phyloP scores from a whole-genome alignment of 2,113 vertebrate species.

The Bufo gargarizans region DNA sequence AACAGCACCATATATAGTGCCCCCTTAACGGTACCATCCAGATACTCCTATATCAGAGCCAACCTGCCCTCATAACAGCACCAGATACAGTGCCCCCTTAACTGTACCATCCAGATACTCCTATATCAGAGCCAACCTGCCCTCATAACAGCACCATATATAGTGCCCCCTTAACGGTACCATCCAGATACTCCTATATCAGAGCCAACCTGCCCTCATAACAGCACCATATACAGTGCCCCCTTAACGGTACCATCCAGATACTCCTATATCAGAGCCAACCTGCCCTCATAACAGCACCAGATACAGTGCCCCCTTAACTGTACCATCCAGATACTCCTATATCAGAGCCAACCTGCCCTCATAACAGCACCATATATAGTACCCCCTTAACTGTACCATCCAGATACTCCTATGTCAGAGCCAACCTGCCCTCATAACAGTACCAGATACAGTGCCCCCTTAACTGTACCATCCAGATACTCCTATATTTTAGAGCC shows the following conservation, averaged over 20 bases:
- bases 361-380: too few relatives aligned
- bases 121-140: neutral
- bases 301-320: too few relatives aligned
- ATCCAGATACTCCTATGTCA: neutral
- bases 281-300: too few relatives aligned
- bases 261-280: too few relatives aligned
- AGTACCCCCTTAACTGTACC: neutral
- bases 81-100: neutral
- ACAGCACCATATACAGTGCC: too few relatives aligned
- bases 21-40: neutral
- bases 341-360: too few relatives aligned
- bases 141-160: neutral
- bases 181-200: too few relatives aligned
- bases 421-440: neutral
- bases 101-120: neutral
- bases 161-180: neutral
- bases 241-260: too few relatives aligned
- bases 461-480: too few relatives aligned
- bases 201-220: neutral
- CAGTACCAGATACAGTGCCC: neutral
- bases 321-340: too few relatives aligned
- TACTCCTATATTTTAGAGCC: too few relatives aligned
- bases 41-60: neutral
- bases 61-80: neutral
- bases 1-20: neutral